Evolutionary conservation across 2,888 invertebrate species (phyloP), one percentile per base, ranked within the genome.

Genomic region (Eurytoma adleriae): DNA sequence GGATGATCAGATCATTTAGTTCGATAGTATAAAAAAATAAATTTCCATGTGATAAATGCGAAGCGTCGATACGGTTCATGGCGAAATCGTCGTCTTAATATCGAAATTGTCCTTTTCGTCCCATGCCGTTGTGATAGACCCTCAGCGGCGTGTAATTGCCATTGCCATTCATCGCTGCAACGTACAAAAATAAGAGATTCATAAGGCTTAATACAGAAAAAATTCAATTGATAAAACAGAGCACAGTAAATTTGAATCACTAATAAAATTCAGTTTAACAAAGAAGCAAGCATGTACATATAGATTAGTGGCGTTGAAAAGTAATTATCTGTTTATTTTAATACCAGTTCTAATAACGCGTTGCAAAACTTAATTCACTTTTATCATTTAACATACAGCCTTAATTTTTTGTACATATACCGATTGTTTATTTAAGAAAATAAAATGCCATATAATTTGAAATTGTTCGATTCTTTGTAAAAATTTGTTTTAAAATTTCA

Each of bases 51-150:
- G 48, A 75, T 78, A 70, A 79, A 80, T 82, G 72, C 78, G 18
- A 73, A 70, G 79, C 80, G 73, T 78, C 71, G 48, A 64, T 80
- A 13, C 52, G 68, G 12, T 18, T 66, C 16, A 62, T 73, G 14
- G 20, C 71, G 14, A 68, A 64, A 40, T 20, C 48, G n/a, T 56
- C 40, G 18, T 62, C 30, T 82, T 93, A 96, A 91, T 96, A 96
- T 90, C 96, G 94, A 92, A 96, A 96, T 89, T 96, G 95, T 81
- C 95, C 96, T 91, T 96, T 96, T 88, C 94, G 94, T 82, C 95
- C 95, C 86, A 95, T 93, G 86, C 95, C 95, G 87, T 96, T 96
- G 91, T 96, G 96, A 88, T 96, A 96, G 14, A 96, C 95, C 85
- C 96, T 92, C 88, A 96, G 92, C 0, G 96, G 96, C 18, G 96